Percentiles rank a stretch among this genome's conserved stretches.
Evolutionary conservation across 2,113 vertebrate species (phyloP).

Genomic region (Capreolus pygargus): DNA sequence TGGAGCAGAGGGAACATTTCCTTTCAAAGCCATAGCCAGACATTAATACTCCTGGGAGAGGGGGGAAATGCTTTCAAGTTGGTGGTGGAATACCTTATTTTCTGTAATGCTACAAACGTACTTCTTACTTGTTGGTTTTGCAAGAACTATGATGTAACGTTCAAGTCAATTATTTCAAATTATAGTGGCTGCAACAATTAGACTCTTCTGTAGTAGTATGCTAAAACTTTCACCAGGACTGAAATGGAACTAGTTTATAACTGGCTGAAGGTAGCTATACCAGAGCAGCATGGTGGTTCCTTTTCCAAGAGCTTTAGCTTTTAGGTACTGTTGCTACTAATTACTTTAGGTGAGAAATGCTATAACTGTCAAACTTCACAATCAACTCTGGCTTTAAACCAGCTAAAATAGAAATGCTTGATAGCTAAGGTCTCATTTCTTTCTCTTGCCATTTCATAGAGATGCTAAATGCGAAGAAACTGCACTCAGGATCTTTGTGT

Average conservation of each 20-base stretch:
- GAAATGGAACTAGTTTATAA: constrained; percentile 58
- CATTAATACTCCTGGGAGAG: background rate
- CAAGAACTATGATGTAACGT: constrained; percentile 10
- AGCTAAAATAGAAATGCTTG: constrained; percentile 69
- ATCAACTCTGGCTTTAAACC: constrained; percentile 76
- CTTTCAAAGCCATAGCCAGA: constrained; percentile 33
- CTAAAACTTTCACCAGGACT: constrained; percentile 27
- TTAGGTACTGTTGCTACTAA: constrained; percentile 76
- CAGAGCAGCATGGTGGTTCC: constrained; percentile 56
- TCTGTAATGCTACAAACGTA: background rate
- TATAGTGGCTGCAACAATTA: constrained; percentile 48
- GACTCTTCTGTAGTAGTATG: background rate
- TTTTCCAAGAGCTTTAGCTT: constrained; percentile 68
- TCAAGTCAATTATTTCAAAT: constrained; percentile 55
- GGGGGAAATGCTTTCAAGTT: background rate
- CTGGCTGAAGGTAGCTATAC: constrained; percentile 58
- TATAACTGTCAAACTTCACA: constrained; percentile 72
- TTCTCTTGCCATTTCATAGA: constrained; percentile 68
- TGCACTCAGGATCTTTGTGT: background rate
- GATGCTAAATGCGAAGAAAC: background rate
- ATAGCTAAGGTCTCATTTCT: constrained; percentile 64
- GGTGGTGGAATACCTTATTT: constrained; percentile 34
- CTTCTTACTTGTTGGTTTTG: background rate
- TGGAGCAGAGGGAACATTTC: constrained; percentile 45
- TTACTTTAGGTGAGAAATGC: constrained; percentile 70